phyloP scores from a whole-genome alignment of 2,113 vertebrate species.

The Lonchura striata region DNA sequence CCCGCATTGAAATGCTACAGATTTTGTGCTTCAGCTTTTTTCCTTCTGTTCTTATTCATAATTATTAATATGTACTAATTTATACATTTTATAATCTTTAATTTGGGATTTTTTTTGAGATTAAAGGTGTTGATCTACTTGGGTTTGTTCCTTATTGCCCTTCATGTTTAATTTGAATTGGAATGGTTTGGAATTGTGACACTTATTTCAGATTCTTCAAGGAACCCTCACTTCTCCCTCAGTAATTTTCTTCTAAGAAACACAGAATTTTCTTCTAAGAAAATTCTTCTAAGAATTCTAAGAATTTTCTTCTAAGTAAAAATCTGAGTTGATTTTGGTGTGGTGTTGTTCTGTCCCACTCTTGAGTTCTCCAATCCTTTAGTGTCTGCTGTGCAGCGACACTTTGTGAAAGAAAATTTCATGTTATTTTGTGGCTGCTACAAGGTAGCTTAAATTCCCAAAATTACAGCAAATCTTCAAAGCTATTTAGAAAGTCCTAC shows the following conservation, averaged over 20 bases:
- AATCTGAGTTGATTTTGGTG: not conserved
- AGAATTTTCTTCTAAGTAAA: not conserved
- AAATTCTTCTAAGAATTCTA: not conserved
- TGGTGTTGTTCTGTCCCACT: not conserved
- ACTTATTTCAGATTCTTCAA: not conserved
- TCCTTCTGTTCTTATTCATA: not conserved
- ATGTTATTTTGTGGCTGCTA: not conserved
- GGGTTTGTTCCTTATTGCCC: not conserved
- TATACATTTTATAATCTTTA: not conserved
- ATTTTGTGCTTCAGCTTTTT: not conserved
- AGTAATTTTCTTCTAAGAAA: not conserved
- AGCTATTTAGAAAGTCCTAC: not conserved
- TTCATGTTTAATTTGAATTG: not conserved
- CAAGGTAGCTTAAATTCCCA: not conserved
- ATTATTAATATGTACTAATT: not conserved
- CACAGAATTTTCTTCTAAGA: not conserved
- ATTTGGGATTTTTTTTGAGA: not conserved
- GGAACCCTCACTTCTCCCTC: not conserved
- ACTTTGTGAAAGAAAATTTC: not conserved
- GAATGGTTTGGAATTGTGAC: not conserved
- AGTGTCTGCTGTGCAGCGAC: not conserved
- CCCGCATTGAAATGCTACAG: not conserved
- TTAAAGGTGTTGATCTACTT: not conserved
- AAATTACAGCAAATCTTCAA: not conserved
- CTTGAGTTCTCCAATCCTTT: not conserved